Conservation (phyloP, 2,797 vertebrate genomes). For the Rhynchotus rufescens region DNA sequence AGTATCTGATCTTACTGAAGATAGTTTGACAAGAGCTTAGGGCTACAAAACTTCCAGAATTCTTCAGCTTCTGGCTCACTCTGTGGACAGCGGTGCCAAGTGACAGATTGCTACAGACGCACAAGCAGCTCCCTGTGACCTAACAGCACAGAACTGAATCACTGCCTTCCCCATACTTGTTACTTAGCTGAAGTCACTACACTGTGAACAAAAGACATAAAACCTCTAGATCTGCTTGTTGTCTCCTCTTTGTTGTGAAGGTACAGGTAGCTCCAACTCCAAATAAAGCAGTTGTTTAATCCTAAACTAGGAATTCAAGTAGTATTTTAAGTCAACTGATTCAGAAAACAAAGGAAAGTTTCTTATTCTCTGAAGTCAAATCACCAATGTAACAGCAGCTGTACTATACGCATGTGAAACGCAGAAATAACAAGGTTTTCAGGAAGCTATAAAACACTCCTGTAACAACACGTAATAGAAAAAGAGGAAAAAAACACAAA, state of each 20-base stretch:
- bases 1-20: not conserved
- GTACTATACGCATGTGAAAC: not conserved
- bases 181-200: not conserved
- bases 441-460: not conserved
- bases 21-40: not conserved
- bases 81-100: not conserved
- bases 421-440: not conserved
- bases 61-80: not conserved
- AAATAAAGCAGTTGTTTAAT: constrained; percentile 9
- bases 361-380: not conserved
- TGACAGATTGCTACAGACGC: constrained; percentile 10
- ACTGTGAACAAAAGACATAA: not conserved
- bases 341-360: not conserved
- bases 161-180: not conserved
- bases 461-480: not conserved
- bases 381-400: not conserved
- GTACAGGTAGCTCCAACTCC: not conserved
- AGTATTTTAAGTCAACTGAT: not conserved
- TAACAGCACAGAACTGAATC: not conserved
- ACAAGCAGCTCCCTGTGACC: not conserved
- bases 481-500: not conserved
- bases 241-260: not conserved
- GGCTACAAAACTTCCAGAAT: not conserved
- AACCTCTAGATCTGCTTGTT: not conserved
- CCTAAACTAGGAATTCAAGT: not conserved